Evolutionary conservation across 2,113 vertebrate genomes (phyloP), one percentile per base, ranked within the genome.

Genomic region (Rynchops niger): DNA sequence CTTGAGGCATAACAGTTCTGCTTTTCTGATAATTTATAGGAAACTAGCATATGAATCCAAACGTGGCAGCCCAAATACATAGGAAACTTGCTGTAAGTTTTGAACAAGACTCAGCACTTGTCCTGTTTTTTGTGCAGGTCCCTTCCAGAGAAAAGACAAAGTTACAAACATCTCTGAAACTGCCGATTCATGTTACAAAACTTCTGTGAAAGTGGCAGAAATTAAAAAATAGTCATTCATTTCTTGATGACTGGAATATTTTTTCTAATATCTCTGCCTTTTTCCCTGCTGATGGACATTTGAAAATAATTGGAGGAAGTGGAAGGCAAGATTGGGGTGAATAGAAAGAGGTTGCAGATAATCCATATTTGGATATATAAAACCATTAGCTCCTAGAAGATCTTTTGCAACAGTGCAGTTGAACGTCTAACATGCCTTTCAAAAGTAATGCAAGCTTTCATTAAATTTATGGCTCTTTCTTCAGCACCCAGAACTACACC

Each of bases 171-270:
- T 36, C 50, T 53, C 55, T 86, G 34, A 34, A 83, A 49, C 12
- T 8, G 3, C 47, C 53, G 43, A 45, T 61, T 86, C 23, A 11
- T n/a, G 8, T 32, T 32, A 53, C 13, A 58, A 20, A 65, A 73
- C 21, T 23, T 47, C 9, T 20, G 5, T 15, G 10, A 30, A 53
- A 86, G 18, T 21, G 25, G 32, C 47, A 55, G 1, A 34, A 65
- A 67, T 38, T 71, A 16, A 49, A 63, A 73, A 72, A 30, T 0
- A 0, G 9, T 43, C 34, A 63, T 14, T 65, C 0, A 0, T 81
- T 78, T 50, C 23, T 63, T 43, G 30, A n/a, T 74, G 38, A 52
- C 61, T 82, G 26, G 15, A 49, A 36, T 90, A 50, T 59, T 63
- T 82, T 82, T 82, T 84, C 34, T 42, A 29, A 2, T 30, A 25